Base-by-base conservation (phyloP, 2,797 vertebrate genomes). In the Enoplosus armatus region DNA sequence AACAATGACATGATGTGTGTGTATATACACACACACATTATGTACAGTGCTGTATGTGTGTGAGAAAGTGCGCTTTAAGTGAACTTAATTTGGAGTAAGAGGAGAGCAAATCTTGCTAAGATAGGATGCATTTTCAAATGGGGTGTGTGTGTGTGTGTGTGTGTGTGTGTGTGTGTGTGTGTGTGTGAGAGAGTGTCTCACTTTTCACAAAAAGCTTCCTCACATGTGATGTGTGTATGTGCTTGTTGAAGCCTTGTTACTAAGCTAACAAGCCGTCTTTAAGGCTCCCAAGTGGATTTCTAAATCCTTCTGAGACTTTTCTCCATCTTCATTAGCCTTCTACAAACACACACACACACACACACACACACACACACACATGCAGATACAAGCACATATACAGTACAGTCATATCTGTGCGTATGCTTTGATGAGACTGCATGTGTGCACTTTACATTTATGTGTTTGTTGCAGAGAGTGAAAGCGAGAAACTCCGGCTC, bases 241-340 rank as follows among this genome's bases (percentile, higher is more conserved):
- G 39, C 67, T 47, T 66, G 43, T 29, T 51, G 3, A 79, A 64
- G 82, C 60, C 61, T 65, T 74, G 70, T 79, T 86, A 72, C 75
- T 58, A 61, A 47, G 35, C 82, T 84, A 87, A 89, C 66, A 85
- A 84, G 76, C 78, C 27, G 1, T 77, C 69, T 79, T 85, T 66
- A 83, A 43, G 39, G 53, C 74, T 83, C 82, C 82, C 82, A 15
- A 33, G 72, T 71, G 82, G 35, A 72, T 87, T 77, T 77, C 56
- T 60, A 76, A 72, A 72, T 80, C 80, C 79, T 80, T 85, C 56
- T 59, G 81, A 87, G 75, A 71, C 56, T 41, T 74, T 75, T 41
- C 26, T 60, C 37, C 53, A 14, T 37, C 51, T 67, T 84, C 76
- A 85, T 82, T 85, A 80, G 45, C 54, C 62, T 24, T 60, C 15